Conservation (phyloP, 1,140 invertebrate genomes). For the Lordiphosa mommai region DNA sequence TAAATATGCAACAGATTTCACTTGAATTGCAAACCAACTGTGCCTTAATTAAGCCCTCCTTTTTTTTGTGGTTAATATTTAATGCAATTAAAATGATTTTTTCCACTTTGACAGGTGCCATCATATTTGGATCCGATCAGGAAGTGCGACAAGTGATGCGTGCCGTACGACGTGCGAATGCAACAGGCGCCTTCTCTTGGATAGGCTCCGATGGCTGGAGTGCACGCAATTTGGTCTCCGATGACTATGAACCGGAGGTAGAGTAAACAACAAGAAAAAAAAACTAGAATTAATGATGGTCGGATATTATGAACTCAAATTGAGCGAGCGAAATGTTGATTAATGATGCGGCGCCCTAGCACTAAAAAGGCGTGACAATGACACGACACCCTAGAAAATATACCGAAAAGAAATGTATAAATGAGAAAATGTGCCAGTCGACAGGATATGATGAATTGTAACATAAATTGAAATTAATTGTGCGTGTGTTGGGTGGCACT, state of each 20-base stretch:
- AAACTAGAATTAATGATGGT: constrained; percentile 28
- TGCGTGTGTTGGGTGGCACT: constrained; percentile 17
- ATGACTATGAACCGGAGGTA: constrained; percentile 91
- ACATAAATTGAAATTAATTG: constrained; percentile 75
- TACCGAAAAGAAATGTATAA: constrained; percentile 49
- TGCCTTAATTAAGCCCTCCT: neutral
- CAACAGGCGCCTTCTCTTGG: constrained; percentile 95
- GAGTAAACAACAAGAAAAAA: constrained; percentile 19
- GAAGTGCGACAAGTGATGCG: constrained; percentile 96
- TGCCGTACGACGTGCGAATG: constrained; percentile 91
- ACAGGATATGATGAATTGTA: constrained; percentile 62
- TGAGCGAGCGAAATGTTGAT: constrained; percentile 60
- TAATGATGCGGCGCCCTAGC: constrained; percentile 45
- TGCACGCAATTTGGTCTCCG: constrained; percentile 91
- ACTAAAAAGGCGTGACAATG: constrained; percentile 32
- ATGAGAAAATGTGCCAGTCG: constrained; percentile 22
- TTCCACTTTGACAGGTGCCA: constrained; percentile 86
- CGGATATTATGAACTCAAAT: constrained; percentile 62
- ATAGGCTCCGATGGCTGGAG: constrained; percentile 97
- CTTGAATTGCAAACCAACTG: neutral
- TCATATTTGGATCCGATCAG: constrained; percentile 97
- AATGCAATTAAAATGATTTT: constrained; percentile 45
- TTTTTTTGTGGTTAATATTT: constrained; percentile 1
- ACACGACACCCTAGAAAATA: constrained; percentile 35
- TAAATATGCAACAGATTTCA: neutral